These are phyloP conservation scores for Smittia aterrima DNA, from an alignment of 2,888 invertebrate genomes.

Conservation along the genomic window DNA sequence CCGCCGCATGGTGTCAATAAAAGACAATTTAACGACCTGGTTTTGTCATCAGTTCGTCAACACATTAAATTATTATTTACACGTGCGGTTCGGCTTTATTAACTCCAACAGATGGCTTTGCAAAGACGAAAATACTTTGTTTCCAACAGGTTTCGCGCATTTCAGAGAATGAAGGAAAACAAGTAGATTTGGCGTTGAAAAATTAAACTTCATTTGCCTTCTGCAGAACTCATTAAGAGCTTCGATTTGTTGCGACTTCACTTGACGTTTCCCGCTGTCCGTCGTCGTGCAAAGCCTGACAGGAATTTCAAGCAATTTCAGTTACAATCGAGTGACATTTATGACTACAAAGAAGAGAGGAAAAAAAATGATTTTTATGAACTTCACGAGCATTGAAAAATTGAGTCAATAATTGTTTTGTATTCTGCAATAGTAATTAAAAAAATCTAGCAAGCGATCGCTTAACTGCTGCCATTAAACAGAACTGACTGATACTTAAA, in stretches of 20 bases:
- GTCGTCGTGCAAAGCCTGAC: background rate
- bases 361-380: background rate
- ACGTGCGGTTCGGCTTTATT: slow-evolving; percentile 1
- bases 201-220: background rate
- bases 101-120: background rate
- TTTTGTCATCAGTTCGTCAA: slow-evolving; percentile 26
- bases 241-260: no score
- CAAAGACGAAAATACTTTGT: slow-evolving; percentile 10
- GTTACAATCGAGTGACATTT: background rate
- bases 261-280: no score
- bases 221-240: no score
- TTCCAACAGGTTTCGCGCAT: background rate
- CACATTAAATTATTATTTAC: background rate
- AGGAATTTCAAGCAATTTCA: background rate
- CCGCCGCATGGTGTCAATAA: background rate
- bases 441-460: background rate
- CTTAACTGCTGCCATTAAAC: background rate
- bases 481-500: slow-evolving; percentile 2
- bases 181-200: background rate
- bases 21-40: slow-evolving; percentile 2
- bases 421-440: slow-evolving; percentile 8
- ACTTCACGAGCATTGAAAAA: background rate
- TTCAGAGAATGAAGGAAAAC: background rate
- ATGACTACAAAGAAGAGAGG: background rate
- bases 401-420: background rate